These are phyloP conservation scores for Diabrotica balteata DNA, from an alignment of 2,888 invertebrate genomes.

Conservation along the genomic window DNA sequence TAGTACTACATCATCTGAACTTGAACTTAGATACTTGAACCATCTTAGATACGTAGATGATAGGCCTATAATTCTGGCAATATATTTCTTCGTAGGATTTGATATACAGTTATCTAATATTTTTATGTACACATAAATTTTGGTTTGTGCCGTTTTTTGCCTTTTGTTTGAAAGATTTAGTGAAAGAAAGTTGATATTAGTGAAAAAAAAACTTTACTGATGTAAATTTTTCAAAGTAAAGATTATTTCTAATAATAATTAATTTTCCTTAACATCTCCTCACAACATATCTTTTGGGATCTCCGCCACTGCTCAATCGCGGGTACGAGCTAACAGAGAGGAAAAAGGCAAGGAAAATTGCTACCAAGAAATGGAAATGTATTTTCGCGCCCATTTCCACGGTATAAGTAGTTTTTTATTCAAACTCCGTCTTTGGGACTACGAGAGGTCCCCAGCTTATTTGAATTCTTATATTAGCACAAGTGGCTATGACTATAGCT, in stretches of 20 bases:
- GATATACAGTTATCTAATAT: too few relatives aligned
- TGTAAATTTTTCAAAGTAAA: background rate
- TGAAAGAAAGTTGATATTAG: too few relatives aligned
- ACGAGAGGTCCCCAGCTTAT: constrained; percentile 47
- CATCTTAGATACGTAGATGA: too few relatives aligned
- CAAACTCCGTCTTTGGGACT: constrained; percentile 40
- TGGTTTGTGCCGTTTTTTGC: too few relatives aligned
- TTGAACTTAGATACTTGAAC: too few relatives aligned
- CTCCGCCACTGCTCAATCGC: constrained; percentile 6
- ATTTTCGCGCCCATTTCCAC: constrained; percentile 51
- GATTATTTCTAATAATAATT: too few relatives aligned
- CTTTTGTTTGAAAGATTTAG: too few relatives aligned
- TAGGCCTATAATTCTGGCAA: too few relatives aligned
- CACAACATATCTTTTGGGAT: background rate
- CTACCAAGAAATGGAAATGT: constrained; percentile 52
- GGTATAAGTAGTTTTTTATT: constrained; percentile 57
- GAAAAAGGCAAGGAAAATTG: constrained; percentile 47
- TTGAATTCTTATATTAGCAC: constrained; percentile 51
- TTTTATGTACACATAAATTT: too few relatives aligned
- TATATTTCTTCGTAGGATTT: too few relatives aligned
- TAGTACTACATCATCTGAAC: too few relatives aligned
- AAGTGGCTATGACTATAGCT: constrained; percentile 35
- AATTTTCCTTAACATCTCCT: background rate
- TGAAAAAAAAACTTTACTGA: too few relatives aligned
- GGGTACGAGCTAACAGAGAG: constrained; percentile 30